A percentile compares a stretch with the other conserved stretches of the same genome.
Evolutionary conservation across 2,797 vertebrate species (phyloP).

Genomic region (Centropyge bicolor): DNA sequence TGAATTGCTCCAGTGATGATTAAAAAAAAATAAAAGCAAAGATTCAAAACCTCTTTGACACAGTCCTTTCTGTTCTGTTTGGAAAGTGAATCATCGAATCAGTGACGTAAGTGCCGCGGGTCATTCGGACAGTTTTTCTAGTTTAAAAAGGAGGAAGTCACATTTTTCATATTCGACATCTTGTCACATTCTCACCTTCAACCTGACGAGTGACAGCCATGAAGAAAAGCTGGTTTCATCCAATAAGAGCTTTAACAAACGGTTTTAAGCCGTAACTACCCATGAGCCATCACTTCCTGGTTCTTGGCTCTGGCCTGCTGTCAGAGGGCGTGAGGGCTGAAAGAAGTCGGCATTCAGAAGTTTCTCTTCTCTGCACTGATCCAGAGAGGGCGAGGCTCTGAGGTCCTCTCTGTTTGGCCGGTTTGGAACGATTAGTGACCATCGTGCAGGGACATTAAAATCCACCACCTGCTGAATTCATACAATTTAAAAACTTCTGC

Average conservation of each 20-base stretch:
- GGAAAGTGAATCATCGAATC: neutral
- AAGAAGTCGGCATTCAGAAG: no score
- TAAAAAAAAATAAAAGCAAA: neutral
- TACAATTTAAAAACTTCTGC: neutral
- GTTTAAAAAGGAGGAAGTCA: neutral
- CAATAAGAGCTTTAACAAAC: no score
- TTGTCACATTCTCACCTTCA: neutral
- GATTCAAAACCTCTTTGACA: neutral
- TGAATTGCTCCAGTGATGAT: neutral
- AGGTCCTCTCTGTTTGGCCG: neutral
- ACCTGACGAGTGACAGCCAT: neutral
- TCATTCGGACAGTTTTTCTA: neutral
- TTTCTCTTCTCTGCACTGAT: neutral
- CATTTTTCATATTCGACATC: neutral
- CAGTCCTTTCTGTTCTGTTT: neutral
- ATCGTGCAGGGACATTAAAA: neutral
- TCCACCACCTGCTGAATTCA: neutral
- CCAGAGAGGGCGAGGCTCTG: neutral
- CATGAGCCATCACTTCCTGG: no score
- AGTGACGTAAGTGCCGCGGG: neutral
- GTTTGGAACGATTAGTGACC: neutral
- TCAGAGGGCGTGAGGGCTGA: no score
- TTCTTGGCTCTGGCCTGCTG: no score
- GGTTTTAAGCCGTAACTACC: no score
- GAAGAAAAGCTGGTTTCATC: neutral